These are phyloP conservation scores for Pseudoips prasinana DNA, from an alignment of 2,888 invertebrate species.

Conservation along the genomic window DNA sequence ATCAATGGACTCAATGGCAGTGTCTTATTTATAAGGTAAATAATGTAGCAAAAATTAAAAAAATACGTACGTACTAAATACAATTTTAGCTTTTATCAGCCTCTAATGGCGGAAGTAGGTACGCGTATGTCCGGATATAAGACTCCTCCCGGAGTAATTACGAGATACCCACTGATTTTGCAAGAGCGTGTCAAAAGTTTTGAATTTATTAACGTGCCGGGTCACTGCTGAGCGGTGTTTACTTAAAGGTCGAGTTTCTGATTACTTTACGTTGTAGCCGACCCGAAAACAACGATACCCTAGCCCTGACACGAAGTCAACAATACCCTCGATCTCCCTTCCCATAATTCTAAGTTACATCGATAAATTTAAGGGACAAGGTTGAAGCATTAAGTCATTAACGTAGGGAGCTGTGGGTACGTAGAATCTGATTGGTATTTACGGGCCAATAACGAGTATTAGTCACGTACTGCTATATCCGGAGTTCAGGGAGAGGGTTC, in stretches of 20 bases:
- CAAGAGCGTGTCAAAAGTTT: conserved; percentile 7
- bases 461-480: conserved; percentile 15
- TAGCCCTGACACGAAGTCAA: background rate
- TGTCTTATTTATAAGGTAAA: no score
- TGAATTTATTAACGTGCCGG: conserved; percentile 7
- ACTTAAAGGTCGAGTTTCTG: conserved; percentile 7
- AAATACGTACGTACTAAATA: no score
- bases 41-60: no score
- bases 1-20: no score
- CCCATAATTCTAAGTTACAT: conserved; percentile 1
- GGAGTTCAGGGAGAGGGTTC: background rate
- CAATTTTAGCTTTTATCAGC: no score
- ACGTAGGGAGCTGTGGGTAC: no score
- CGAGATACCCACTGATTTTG: no score
- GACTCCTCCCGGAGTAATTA: no score
- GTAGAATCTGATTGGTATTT: conserved; percentile 9
- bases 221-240: background rate
- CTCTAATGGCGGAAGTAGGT: no score
- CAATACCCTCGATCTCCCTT: no score
- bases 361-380: conserved; percentile 5
- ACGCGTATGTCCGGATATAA: no score
- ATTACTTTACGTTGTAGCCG: conserved; percentile 8
- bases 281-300: conserved; percentile 2
- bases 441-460: conserved; percentile 8
- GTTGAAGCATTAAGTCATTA: background rate